A percentile compares a stretch with the other conserved stretches of the same genome.
Evolutionary conservation across 2,888 invertebrate genomes (phyloP).

Genomic region (Nomada fucata): DNA sequence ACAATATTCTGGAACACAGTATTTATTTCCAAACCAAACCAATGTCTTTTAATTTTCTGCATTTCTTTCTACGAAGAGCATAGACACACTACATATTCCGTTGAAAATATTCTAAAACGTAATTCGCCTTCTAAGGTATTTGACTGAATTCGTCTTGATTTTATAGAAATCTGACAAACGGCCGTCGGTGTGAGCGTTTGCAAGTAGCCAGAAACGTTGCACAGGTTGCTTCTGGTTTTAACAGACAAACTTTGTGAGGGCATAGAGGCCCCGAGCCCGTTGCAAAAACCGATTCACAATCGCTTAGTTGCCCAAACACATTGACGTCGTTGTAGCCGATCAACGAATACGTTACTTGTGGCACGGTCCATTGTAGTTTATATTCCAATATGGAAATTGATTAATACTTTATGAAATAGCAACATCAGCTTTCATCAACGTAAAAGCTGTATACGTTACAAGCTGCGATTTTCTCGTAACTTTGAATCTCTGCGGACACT

Average conservation of each 20-base stretch:
- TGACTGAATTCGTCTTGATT: too few relatives aligned
- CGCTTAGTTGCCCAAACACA: neutral
- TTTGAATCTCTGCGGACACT: neutral
- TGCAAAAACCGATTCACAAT: neutral
- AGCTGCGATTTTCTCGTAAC: neutral
- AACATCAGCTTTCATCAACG: neutral
- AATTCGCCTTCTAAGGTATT: too few relatives aligned
- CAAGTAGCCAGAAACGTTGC: neutral
- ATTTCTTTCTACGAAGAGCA: too few relatives aligned
- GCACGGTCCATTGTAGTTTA: neutral
- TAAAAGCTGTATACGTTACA: too few relatives aligned
- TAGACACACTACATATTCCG: too few relatives aligned
- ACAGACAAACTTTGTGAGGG: neutral
- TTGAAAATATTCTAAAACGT: too few relatives aligned
- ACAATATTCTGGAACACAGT: too few relatives aligned
- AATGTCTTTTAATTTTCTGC: too few relatives aligned
- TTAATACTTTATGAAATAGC: neutral
- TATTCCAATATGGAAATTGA: neutral
- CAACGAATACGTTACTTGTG: neutral
- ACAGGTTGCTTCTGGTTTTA: neutral
- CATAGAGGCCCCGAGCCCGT: neutral
- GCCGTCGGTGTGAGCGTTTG: neutral
- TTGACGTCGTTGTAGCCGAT: neutral
- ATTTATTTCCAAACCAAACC: too few relatives aligned
- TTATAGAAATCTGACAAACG: too few relatives aligned